Conservation (phyloP, 2,888 invertebrate genomes). For the Ectemnius continuus region DNA sequence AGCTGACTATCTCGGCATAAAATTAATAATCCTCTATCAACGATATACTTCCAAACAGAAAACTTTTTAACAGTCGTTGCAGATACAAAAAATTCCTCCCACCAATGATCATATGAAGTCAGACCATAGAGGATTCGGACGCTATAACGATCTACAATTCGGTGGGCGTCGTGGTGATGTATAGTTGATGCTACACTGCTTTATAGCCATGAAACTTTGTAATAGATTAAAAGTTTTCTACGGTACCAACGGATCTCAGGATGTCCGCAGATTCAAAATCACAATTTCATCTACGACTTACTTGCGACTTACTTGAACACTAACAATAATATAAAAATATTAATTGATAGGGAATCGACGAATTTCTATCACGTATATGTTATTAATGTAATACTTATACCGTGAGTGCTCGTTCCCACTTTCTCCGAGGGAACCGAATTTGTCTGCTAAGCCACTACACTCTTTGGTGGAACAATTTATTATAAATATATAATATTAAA, state of each 20-base stretch:
- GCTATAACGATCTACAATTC: conserved; percentile 2
- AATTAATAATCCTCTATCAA: conserved; percentile 29
- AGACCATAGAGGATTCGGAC: background rate
- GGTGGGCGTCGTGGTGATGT: conserved; percentile 17
- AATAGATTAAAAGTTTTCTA: conserved; percentile 44
- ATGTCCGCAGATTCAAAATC: too few species aligned
- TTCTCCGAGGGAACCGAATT: too few species aligned
- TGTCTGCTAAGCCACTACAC: background rate
- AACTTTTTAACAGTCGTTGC: background rate
- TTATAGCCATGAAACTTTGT: conserved; percentile 37
- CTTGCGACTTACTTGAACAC: too few species aligned
- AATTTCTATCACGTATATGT: too few species aligned
- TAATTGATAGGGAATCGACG: too few species aligned
- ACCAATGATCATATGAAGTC: too few species aligned
- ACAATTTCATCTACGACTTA: too few species aligned
- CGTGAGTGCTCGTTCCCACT: too few species aligned
- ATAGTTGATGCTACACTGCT: conserved; percentile 39
- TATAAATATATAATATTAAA: conserved; percentile 9
- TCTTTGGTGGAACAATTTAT: conserved; percentile 8
- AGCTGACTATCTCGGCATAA: background rate
- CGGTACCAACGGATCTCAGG: background rate
- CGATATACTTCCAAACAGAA: background rate
- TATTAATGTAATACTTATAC: too few species aligned
- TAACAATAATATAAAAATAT: too few species aligned
- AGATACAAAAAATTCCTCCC: too few species aligned